phyloP scores from a whole-genome alignment of 2,888 invertebrate species.

The Napeogenes sylphis region DNA sequence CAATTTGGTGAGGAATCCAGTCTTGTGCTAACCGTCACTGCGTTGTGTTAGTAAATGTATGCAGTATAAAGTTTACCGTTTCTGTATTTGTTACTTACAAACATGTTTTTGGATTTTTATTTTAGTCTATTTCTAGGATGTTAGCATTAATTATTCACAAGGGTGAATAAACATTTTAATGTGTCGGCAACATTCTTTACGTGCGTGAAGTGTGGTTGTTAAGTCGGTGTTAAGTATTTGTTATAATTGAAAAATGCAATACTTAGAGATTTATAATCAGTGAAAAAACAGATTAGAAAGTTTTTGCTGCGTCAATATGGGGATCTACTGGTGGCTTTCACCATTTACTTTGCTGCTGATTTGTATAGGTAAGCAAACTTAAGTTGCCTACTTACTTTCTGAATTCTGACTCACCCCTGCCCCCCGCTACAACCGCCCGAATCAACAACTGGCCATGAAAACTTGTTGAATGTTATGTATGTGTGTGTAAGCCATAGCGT shows the following conservation, averaged over 20 bases:
- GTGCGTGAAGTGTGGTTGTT: conserved; percentile 44
- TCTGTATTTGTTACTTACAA: conserved; percentile 54
- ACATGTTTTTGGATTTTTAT: conserved; percentile 19
- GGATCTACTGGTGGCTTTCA: conserved; percentile 67
- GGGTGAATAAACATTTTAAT: conserved; percentile 14
- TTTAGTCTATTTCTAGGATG: conserved; percentile 9
- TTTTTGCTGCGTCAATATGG: conserved; percentile 57
- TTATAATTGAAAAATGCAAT: conserved; percentile 58
- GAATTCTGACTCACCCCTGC: conserved; percentile 56
- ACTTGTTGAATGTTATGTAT: conserved; percentile 19
- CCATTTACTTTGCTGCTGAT: conserved; percentile 68
- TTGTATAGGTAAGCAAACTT: conserved; percentile 69
- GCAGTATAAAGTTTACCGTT: conserved; percentile 60
- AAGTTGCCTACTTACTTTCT: conserved; percentile 58
- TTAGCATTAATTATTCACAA: conserved; percentile 31
- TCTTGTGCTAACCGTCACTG: conserved; percentile 65
- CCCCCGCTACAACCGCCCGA: conserved; percentile 30
- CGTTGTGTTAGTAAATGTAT: conserved; percentile 42
- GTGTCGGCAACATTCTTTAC: conserved; percentile 35
- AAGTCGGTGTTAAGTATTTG: conserved; percentile 55
- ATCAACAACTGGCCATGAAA: conserved; percentile 33
- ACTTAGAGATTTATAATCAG: conserved; percentile 52
- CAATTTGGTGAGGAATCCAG: conserved; percentile 42
- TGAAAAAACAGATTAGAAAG: conserved; percentile 59
- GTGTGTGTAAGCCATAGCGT: conserved; percentile 15